Percentiles rank a stretch among this genome's conserved stretches.
Conservation (phyloP, 2,888 invertebrate genomes). For the Dinocampus coccinellae region DNA sequence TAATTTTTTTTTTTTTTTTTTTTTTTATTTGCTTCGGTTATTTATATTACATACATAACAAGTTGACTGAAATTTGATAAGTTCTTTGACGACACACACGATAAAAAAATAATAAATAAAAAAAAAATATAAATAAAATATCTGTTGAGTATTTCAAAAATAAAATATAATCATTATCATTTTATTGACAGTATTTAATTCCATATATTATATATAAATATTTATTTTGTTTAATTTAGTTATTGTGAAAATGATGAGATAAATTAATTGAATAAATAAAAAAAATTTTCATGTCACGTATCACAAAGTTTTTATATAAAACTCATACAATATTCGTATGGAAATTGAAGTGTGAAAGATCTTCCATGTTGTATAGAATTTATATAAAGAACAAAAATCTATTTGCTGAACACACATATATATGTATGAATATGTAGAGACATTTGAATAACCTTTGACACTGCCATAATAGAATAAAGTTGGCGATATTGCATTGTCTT, state of each 20-base stretch:
- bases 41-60: neutral
- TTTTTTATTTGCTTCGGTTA: no score
- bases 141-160: neutral
- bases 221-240: no score
- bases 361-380: neutral
- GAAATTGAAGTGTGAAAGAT: neutral
- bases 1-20: no score
- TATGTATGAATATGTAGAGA: neutral
- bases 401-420: neutral
- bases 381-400: neutral
- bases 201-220: no score
- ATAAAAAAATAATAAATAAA: neutral
- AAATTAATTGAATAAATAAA: no score
- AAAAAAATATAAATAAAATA: neutral
- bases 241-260: no score
- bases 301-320: no score
- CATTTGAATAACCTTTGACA: neutral
- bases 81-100: neutral
- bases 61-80: neutral
- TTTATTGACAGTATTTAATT: no score
- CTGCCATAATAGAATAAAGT: constrained; percentile 11
- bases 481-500: constrained; percentile 39
- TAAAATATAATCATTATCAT: no score
- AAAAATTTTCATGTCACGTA: no score
- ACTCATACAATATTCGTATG: no score